phyloP scores from a whole-genome alignment of 2,888 invertebrate species.

The Synergus umbraculus region DNA sequence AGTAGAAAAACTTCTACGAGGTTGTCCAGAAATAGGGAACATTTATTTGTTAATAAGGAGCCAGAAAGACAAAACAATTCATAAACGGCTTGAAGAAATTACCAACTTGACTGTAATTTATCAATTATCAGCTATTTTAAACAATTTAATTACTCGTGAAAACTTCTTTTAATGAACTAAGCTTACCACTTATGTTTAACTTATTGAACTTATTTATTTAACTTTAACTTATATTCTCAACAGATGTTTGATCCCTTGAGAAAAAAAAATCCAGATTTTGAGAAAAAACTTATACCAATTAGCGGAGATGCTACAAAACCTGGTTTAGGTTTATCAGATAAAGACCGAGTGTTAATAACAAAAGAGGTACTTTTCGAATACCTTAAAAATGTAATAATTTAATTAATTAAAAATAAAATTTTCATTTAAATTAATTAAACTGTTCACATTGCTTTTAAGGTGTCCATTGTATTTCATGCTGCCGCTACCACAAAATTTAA shows the following conservation, averaged over 20 bases:
- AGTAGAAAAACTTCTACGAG: constrained; percentile 55
- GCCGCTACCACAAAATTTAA: constrained; percentile 14
- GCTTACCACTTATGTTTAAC: background rate
- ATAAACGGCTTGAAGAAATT: constrained; percentile 50
- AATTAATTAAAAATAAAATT: background rate
- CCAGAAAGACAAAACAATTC: constrained; percentile 46
- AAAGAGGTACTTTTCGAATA: constrained; percentile 45
- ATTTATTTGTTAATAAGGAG: constrained; percentile 54
- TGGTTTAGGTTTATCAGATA: constrained; percentile 72
- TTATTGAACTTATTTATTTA: background rate
- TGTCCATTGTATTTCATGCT: background rate
- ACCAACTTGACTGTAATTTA: constrained; percentile 45
- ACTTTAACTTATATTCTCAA: background rate
- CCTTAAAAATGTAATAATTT: background rate
- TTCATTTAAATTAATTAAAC: background rate
- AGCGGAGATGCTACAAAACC: constrained; percentile 74
- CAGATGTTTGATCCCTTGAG: constrained; percentile 61
- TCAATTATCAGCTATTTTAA: background rate
- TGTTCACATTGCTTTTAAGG: background rate
- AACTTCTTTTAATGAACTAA: constrained; percentile 36
- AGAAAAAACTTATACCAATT: constrained; percentile 74
- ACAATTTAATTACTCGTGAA: background rate
- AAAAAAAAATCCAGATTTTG: constrained; percentile 65
- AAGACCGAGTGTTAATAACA: constrained; percentile 66
- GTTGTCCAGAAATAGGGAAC: constrained; percentile 51